Percentiles rank a stretch among this genome's conserved stretches.
Evolutionary conservation across 2,888 invertebrate genomes (phyloP).

Genomic region (Noctua fimbriata): DNA sequence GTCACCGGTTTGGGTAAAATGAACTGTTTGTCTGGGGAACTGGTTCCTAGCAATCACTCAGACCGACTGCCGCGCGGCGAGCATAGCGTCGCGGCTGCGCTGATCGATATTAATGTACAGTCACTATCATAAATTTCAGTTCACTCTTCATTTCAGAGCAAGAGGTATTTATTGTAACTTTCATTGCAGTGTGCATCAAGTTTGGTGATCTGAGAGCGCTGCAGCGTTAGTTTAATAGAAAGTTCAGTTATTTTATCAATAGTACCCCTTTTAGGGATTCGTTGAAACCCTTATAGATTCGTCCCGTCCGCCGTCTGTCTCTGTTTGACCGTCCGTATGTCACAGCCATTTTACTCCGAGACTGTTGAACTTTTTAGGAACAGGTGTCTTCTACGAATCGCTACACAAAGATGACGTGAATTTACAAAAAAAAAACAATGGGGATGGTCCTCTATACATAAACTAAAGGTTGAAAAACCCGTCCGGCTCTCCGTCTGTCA

Average conservation of each 20-base stretch:
- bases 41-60: background rate
- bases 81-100: slow-evolving; percentile 20
- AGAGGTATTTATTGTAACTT: background rate
- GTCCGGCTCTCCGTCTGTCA: too few relatives aligned
- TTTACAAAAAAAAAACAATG: background rate
- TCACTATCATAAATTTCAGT: background rate
- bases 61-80: background rate
- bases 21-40: background rate
- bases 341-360: too few relatives aligned
- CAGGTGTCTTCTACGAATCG: background rate
- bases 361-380: background rate
- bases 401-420: background rate
- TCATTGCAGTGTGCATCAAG: background rate
- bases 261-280: background rate
- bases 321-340: too few relatives aligned
- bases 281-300: background rate
- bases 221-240: background rate
- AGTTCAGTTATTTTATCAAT: background rate
- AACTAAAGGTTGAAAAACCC: background rate
- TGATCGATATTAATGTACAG: slow-evolving; percentile 36
- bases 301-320: background rate
- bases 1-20: background rate
- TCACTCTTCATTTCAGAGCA: background rate
- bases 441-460: background rate
- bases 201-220: background rate